Conservation (phyloP, 1,140 invertebrate genomes). For the Achatina immaculata region DNA sequence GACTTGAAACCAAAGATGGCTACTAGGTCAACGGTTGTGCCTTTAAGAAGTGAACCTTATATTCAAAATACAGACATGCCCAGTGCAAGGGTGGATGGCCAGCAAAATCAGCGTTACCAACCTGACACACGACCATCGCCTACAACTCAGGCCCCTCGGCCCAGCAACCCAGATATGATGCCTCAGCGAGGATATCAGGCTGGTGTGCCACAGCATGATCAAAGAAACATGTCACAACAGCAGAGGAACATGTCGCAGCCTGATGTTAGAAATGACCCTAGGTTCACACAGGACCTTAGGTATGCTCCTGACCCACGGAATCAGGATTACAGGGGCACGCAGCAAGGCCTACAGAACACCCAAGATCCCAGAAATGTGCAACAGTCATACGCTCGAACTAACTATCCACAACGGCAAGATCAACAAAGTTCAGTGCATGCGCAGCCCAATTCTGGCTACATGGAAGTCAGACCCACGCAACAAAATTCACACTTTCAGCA, state of each 20-base stretch:
- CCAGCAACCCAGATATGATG: slow-evolving; percentile 1
- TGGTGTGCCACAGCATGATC: background rate
- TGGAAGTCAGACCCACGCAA: background rate
- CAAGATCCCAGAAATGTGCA: slow-evolving; percentile 29
- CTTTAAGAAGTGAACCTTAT: slow-evolving; percentile 51
- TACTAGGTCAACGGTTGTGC: slow-evolving; percentile 57
- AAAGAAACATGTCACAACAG: slow-evolving; percentile 5
- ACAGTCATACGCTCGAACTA: background rate
- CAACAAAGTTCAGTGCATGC: background rate
- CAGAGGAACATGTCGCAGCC: background rate
- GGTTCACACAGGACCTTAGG: background rate
- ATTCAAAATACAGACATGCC: slow-evolving; percentile 57
- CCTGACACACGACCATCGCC: slow-evolving; percentile 43
- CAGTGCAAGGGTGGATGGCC: slow-evolving; percentile 55
- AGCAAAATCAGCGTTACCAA: slow-evolving; percentile 60
- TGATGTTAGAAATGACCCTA: slow-evolving; percentile 14
- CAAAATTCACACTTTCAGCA: slow-evolving; percentile 16
- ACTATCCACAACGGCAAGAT: slow-evolving; percentile 24
- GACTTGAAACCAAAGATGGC: slow-evolving; percentile 45
- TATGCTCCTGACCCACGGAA: slow-evolving; percentile 5
- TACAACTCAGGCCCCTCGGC: background rate
- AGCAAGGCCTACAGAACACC: slow-evolving; percentile 31
- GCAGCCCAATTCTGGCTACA: background rate
- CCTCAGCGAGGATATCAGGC: slow-evolving; percentile 22
- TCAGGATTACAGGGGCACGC: background rate